A percentile compares a stretch with the other conserved stretches of the same genome.
phyloP scores from a whole-genome alignment of 1,140 invertebrate genomes.

The Calliphora vicina region DNA sequence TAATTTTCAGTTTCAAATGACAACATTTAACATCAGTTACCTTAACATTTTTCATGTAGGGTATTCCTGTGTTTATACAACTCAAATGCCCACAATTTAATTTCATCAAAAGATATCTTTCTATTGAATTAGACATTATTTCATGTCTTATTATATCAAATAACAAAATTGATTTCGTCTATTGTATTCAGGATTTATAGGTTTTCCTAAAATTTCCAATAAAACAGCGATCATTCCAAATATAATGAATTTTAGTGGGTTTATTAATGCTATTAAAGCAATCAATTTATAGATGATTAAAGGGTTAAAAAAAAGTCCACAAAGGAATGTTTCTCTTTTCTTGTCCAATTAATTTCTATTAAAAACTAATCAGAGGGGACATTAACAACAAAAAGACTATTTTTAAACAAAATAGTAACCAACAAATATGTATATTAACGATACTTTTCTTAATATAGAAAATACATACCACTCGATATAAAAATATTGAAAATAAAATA shows the following conservation, averaged over 20 bases:
- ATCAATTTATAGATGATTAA: constrained; percentile 26
- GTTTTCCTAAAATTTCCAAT: not conserved
- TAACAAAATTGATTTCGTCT: constrained; percentile 19
- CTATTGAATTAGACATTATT: no score
- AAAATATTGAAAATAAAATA: no score
- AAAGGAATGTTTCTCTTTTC: not conserved
- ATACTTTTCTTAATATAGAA: no score
- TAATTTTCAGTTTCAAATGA: no score
- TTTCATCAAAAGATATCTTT: no score
- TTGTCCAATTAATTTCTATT: constrained; percentile 27
- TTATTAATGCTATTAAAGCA: constrained; percentile 21
- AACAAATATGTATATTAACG: no score
- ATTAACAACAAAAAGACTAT: not conserved
- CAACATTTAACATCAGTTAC: no score
- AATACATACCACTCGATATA: no score
- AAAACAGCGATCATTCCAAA: not conserved
- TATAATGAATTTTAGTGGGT: constrained; percentile 29
- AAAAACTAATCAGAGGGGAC: constrained; percentile 12
- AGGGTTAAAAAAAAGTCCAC: not conserved
- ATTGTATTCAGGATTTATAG: constrained; percentile 3
- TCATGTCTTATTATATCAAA: not conserved
- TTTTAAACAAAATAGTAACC: no score
- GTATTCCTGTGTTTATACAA: no score
- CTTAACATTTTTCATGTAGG: no score
- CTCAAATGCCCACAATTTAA: no score